Conservation (phyloP, 2,113 vertebrate genomes). For the Tenrec ecaudatus region DNA sequence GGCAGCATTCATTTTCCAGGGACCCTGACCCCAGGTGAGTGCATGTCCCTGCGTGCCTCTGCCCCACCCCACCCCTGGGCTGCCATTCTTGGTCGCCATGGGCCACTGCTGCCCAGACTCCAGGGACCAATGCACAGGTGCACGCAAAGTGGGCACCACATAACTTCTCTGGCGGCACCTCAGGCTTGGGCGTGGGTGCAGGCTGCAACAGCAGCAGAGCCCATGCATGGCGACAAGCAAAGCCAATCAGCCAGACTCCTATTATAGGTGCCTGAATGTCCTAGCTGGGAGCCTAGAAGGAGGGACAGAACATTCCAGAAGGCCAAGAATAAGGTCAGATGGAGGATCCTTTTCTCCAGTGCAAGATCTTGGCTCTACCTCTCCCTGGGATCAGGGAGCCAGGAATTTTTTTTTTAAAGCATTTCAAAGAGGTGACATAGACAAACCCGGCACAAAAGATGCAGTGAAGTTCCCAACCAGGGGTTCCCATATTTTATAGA, state of each 20-base stretch:
- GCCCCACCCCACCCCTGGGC: too few relatives aligned
- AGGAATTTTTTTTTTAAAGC: background rate
- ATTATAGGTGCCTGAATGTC: conserved; percentile 57
- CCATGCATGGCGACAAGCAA: background rate
- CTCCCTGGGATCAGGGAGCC: background rate
- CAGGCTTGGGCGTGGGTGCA: background rate
- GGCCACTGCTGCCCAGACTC: background rate
- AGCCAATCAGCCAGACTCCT: fast-evolving
- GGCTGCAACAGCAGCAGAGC: background rate
- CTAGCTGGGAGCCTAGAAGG: conserved; percentile 62
- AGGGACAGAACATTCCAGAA: background rate
- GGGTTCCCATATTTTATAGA: background rate
- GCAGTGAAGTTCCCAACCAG: too few relatives aligned
- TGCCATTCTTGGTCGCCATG: background rate
- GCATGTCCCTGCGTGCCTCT: background rate
- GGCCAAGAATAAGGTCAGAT: conserved; percentile 17
- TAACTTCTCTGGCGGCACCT: background rate
- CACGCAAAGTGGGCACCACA: conserved; percentile 73
- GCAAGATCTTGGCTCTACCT: background rate
- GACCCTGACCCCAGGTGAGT: background rate
- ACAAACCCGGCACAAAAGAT: background rate
- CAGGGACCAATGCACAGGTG: conserved; percentile 63
- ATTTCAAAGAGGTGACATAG: background rate
- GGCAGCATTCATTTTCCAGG: too few relatives aligned
- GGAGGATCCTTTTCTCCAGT: too few relatives aligned